These are phyloP conservation scores for Protodeltote pygarga DNA, from an alignment of 2,888 invertebrate species.

Conservation along the genomic window DNA sequence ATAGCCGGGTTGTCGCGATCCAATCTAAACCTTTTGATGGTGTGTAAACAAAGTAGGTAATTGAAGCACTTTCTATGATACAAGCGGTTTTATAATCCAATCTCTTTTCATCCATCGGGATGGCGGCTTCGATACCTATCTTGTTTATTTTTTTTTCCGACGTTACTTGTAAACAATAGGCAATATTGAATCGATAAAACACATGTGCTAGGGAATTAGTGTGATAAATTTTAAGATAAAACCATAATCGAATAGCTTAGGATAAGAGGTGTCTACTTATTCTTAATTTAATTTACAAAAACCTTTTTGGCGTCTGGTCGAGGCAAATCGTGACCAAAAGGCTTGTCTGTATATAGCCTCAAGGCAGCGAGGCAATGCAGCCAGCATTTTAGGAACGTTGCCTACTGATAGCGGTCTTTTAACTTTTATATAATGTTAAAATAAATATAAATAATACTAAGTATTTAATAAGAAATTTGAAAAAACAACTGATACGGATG, in stretches of 20 bases:
- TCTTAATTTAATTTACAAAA: background rate
- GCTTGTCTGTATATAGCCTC: too few species aligned
- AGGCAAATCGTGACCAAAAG: too few species aligned
- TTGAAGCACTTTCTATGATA: constrained; percentile 47
- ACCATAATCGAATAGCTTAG: background rate
- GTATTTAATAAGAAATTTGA: too few species aligned
- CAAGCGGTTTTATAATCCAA: constrained; percentile 28
- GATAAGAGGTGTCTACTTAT: background rate
- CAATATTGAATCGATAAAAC: constrained; percentile 44
- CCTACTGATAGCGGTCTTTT: too few species aligned
- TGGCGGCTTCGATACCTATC: constrained; percentile 49
- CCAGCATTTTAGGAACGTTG: too few species aligned
- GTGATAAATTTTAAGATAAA: constrained; percentile 27
- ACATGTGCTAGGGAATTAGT: constrained; percentile 28
- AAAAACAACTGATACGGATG: too few species aligned
- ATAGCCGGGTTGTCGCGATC: constrained; percentile 65
- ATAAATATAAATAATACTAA: too few species aligned
- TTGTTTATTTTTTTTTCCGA: constrained; percentile 48
- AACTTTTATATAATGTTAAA: too few species aligned
- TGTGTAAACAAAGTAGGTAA: constrained; percentile 77
- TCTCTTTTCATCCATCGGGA: constrained; percentile 30
- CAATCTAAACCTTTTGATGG: constrained; percentile 64
- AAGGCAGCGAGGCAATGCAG: too few species aligned
- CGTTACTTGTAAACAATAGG: constrained; percentile 44
- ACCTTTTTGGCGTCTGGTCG: too few species aligned